These are phyloP conservation scores for Eurystomus gularis DNA, from an alignment of 2,113 vertebrate species.

Conservation along the genomic window DNA sequence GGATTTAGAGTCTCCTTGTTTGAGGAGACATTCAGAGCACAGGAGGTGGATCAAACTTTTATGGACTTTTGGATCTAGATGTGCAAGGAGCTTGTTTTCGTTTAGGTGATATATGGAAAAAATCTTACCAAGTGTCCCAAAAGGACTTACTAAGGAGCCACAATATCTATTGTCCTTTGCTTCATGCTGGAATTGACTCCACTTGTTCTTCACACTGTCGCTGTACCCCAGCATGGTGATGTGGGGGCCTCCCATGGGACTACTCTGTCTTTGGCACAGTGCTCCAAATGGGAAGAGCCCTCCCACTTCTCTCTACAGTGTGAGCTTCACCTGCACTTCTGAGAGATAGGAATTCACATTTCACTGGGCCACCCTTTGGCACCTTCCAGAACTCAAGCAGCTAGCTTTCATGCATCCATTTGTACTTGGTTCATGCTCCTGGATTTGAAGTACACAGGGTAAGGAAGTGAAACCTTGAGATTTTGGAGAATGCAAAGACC, in stretches of 20 bases:
- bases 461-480: neutral
- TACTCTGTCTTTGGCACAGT: neutral
- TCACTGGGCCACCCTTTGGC: neutral
- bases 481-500: neutral
- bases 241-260: neutral
- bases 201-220: neutral
- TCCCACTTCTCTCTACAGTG: neutral
- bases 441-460: neutral
- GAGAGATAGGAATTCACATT: neutral
- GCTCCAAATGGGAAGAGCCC: neutral
- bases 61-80: rapidly evolving
- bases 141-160: neutral
- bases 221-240: neutral
- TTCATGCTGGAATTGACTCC: neutral
- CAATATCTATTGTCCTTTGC: neutral
- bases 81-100: neutral
- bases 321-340: neutral
- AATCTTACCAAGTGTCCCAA: neutral
- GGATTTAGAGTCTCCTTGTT: neutral
- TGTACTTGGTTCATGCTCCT: neutral
- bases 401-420: neutral
- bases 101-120: neutral
- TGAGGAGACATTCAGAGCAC: neutral
- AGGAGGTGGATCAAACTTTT: neutral
- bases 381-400: neutral